phyloP scores from a whole-genome alignment of 1,140 invertebrate species.

The Ceratosolen fusciceps region DNA sequence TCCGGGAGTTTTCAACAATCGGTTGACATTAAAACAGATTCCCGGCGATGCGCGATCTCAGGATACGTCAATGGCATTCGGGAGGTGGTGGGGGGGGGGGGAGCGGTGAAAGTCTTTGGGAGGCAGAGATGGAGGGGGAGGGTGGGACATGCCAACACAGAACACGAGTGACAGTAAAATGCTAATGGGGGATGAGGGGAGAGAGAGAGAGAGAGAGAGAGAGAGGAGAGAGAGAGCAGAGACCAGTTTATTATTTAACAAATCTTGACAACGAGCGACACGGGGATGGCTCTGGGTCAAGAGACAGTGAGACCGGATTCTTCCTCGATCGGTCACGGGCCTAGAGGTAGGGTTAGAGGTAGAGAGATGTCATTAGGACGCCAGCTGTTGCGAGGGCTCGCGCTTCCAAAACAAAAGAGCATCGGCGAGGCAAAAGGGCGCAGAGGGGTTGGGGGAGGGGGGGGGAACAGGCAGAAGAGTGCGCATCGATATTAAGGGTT shows the following conservation, averaged over 20 bases:
- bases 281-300: neutral
- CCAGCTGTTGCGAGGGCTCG: constrained; percentile 28
- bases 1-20: too few relatives aligned
- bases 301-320: too few relatives aligned
- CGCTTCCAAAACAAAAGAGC: neutral
- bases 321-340: neutral
- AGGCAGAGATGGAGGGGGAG: too few relatives aligned
- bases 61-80: too few relatives aligned
- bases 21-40: too few relatives aligned
- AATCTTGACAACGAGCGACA: neutral
- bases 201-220: neutral
- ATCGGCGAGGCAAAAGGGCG: neutral
- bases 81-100: too few relatives aligned
- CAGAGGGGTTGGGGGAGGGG: neutral
- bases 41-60: too few relatives aligned
- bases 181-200: neutral
- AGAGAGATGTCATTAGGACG: neutral
- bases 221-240: neutral
- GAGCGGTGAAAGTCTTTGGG: too few relatives aligned
- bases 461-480: neutral
- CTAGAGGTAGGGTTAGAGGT: neutral
- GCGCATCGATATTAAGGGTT: too few relatives aligned
- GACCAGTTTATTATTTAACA: too few relatives aligned
- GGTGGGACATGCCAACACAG: too few relatives aligned
- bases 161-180: too few relatives aligned